Base-by-base conservation (phyloP, 1,140 invertebrate species). In the Aphidius ervi region DNA sequence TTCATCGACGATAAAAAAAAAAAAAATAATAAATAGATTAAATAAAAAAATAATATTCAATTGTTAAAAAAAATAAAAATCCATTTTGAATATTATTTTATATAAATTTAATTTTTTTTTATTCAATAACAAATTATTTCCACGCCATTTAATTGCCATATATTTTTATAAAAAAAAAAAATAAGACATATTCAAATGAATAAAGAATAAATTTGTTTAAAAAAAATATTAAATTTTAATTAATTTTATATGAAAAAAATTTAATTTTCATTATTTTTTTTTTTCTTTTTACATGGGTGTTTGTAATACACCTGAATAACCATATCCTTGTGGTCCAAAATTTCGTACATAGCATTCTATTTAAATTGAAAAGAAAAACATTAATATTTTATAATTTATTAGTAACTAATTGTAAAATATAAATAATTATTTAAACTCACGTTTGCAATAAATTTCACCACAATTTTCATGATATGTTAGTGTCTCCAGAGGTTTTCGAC, bases 381-480 rank as follows among this genome's bases (percentile, higher is more conserved):
- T 37, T n/a, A 48, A 49, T 39, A 48, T 6, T 7, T 31, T 9
- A 9, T 43, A 43, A 43, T 9, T 6, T 43, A 9, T 43, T 1
- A 43, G 9, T 43, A 7, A 43, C 16, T 16, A 7, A 31, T 47
- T 46, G n/a, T 48, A 16, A 42, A 58, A 65, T 20, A n/a, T 0
- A 47, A 48, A 50, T 46, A 59, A 60, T n/a, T 9, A 56, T 59
- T 58, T 57, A 41, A 56, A 76, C 76, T 76, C 72, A 82, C 81
- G 77, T 74, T 80, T 82, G 63, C 81, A 82, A 68, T 81, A 82
- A 67, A 82, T 82, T 65, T 82, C 79, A 9, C 79, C 79, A 46
- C 75, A 76, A 50, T 77, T 76, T 56, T 82, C 81, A 54, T 79
- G 79, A 53, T 81, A 77, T 16, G 75, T 81, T 56, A 77, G 68